These are phyloP conservation scores for Orthosia incerta DNA, from an alignment of 2,888 invertebrate genomes.

Conservation along the genomic window DNA sequence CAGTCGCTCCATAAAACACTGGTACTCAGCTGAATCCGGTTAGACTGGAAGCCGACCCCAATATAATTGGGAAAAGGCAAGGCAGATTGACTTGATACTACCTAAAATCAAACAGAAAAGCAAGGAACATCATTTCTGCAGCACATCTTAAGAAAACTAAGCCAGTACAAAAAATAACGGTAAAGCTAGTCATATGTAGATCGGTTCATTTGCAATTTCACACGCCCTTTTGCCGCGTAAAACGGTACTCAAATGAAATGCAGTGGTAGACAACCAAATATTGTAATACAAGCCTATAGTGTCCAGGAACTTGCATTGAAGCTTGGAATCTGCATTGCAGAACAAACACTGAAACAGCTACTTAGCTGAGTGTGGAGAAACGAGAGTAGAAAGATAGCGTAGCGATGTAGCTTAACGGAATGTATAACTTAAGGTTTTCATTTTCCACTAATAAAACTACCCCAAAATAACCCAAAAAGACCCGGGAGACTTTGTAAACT, in stretches of 20 bases:
- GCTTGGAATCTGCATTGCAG: slow-evolving; percentile 12
- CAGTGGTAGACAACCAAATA: slow-evolving; percentile 31
- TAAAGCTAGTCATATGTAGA: slow-evolving; percentile 44
- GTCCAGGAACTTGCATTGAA: slow-evolving; percentile 1
- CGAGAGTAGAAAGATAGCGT: not conserved
- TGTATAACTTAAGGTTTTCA: no score
- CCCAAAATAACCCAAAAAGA: not conserved
- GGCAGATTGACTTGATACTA: no score
- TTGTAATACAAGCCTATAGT: slow-evolving; percentile 27
- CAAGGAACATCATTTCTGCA: not conserved
- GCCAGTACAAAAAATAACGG: slow-evolving; percentile 39
- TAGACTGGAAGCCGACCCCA: no score
- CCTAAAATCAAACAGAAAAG: not conserved
- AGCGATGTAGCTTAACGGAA: not conserved
- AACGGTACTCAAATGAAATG: slow-evolving; percentile 57
- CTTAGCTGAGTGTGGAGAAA: slow-evolving; percentile 7
- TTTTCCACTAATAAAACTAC: no score
- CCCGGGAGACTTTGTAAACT: no score
- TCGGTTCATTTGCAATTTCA: slow-evolving; percentile 54
- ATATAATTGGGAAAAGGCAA: no score
- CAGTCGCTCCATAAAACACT: no score
- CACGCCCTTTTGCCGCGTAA: slow-evolving; percentile 45
- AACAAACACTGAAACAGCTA: not conserved
- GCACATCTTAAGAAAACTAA: slow-evolving; percentile 4
- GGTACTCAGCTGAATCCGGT: no score